Percentiles rank a stretch among this genome's conserved stretches.
Evolutionary conservation across 2,797 vertebrate genomes (phyloP).

Genomic region (Catostomus latipinnis): DNA sequence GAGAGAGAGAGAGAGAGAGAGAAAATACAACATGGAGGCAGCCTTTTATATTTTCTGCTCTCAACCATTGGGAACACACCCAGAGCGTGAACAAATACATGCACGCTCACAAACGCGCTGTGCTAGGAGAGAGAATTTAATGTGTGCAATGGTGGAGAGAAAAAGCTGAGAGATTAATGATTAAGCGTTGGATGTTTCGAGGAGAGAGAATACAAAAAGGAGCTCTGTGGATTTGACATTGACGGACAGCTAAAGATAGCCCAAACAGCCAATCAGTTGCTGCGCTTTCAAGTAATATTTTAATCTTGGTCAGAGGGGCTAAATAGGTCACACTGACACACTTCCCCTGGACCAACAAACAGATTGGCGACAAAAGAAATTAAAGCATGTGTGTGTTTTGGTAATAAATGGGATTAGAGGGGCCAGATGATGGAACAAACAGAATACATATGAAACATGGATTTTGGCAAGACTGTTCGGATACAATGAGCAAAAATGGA

Average conservation of each 20-base stretch:
- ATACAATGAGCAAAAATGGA: neutral
- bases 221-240: constrained; percentile 8
- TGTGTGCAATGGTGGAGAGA: neutral
- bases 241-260: constrained; percentile 22
- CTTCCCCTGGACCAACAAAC: constrained; percentile 45
- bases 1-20: constrained; percentile 58
- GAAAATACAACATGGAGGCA: constrained; percentile 70
- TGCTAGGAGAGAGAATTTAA: neutral
- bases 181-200: constrained; percentile 50
- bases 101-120: constrained; percentile 9
- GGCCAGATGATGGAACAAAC: constrained; percentile 78
- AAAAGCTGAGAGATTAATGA: constrained; percentile 56
- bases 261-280: constrained; percentile 26
- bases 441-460: constrained; percentile 78
- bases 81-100: constrained; percentile 37
- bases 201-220: constrained; percentile 9
- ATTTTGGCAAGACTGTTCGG: constrained; percentile 48
- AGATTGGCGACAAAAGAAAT: constrained; percentile 22
- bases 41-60: constrained; percentile 61
- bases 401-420: constrained; percentile 78
- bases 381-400: constrained; percentile 54
- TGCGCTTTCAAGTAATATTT: constrained; percentile 34
- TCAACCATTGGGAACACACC: constrained; percentile 9
- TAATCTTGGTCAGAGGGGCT: constrained; percentile 38
- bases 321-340: constrained; percentile 51